Evolutionary conservation across 2,797 vertebrate species (phyloP).

Genomic region (Mormyrops boulengeri): DNA sequence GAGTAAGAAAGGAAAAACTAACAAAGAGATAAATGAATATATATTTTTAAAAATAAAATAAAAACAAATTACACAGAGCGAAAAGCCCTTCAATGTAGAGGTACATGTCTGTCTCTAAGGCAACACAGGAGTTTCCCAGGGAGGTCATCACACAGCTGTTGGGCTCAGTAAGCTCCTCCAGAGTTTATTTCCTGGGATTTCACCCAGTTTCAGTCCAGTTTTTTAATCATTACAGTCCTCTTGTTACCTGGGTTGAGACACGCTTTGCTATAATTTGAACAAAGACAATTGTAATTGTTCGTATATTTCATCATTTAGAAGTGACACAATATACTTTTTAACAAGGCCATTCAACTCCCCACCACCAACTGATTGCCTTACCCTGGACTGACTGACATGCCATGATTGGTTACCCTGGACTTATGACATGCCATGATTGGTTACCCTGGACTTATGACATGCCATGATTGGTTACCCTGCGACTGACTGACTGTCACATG

Average conservation of each 20-base stretch:
- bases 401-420: not conserved
- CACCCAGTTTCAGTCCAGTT: not conserved
- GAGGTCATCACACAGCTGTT: not conserved
- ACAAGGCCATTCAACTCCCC: not conserved
- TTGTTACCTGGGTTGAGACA: not conserved
- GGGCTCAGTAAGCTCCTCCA: not conserved
- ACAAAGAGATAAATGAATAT: too few species aligned
- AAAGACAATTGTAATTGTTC: not conserved
- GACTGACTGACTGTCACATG: not conserved
- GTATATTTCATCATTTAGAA: not conserved
- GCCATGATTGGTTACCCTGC: not conserved
- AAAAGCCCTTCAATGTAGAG: too few species aligned
- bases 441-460: not conserved
- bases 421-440: not conserved
- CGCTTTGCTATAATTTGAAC: not conserved
- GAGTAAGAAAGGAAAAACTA: too few species aligned
- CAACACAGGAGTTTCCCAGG: not conserved
- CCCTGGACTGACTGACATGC: not conserved
- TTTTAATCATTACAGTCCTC: not conserved
- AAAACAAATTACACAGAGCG: too few species aligned
- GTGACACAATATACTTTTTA: too few species aligned
- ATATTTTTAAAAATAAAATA: too few species aligned
- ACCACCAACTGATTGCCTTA: not conserved
- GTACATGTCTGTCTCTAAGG: not conserved
- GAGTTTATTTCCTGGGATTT: not conserved